Base-by-base conservation (phyloP, 2,888 invertebrate species). In the Coleophora flavipennella region DNA sequence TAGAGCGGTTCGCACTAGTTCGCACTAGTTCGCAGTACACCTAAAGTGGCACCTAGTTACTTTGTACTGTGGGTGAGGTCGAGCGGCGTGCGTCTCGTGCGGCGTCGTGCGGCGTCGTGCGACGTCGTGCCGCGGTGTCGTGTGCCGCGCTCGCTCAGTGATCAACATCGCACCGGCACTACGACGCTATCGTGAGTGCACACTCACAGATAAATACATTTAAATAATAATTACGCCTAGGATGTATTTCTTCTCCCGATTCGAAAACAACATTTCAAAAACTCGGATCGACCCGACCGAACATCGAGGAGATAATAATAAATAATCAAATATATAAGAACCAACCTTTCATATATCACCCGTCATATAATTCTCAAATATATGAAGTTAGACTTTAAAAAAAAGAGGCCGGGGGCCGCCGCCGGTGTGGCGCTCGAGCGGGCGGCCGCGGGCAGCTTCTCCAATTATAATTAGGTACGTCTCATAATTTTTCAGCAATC, bases 401-500 rank as follows among this genome's bases (percentile, higher is more conserved):
- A 59, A 64, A 55, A 57, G 58, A 62, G 67, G 60, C 69, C 62
- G 63, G 58, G 69, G 65, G 73, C 72, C 71, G 72, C 74, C 65
- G 70, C 68, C 74, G 75, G 67, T 70, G 75, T 62, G 63, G 70
- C 71, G 65, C 71, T 65, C 72, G 62, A 46, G 67, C 68, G 68
- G 67, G 72, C 73, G 70, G 67, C 68, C 70, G 66, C 72, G 63
- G 68, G 59, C 77, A 61, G 74, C 80, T 73, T 69, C 76, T 73
- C 71, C 71, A 65, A 70, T 71, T 76, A 78, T 67, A 73, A 80
- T 77, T 79, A 75, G 78, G 71, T 77, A 75, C 79, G 71, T 77
- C 81, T 77, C 76, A 70, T 72, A 69, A 72, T 86, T 85, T 86
- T 76, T 87, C 86, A 89, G 89, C 89, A 90, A 90, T 90, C 89